phyloP scores from a whole-genome alignment of 1,140 invertebrate species.

The Metopolophium dirhodum region DNA sequence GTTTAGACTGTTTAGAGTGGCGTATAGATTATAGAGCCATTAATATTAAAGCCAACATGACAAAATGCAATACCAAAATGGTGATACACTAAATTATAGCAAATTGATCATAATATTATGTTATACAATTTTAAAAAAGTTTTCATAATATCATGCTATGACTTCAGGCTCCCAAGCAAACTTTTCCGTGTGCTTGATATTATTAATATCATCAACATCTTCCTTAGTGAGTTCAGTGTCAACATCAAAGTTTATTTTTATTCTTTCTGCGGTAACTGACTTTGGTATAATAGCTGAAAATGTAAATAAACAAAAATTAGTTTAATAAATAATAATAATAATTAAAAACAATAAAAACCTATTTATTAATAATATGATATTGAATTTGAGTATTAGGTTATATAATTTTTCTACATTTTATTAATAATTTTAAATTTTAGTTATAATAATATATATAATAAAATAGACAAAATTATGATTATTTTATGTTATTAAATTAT shows the following conservation, averaged over 20 bases:
- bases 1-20: background rate
- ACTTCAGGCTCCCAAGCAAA: slow-evolving; percentile 76
- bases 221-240: slow-evolving; percentile 69
- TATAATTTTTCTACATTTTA: background rate
- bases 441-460: too few relatives aligned
- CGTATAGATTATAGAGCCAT: background rate
- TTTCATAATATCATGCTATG: slow-evolving; percentile 57
- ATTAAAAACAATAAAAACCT: background rate
- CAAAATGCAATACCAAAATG: background rate
- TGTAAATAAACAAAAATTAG: background rate
- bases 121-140: background rate
- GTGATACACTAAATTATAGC: background rate
- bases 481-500: background rate
- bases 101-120: background rate
- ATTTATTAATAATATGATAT: background rate
- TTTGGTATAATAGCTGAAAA: slow-evolving; percentile 75
- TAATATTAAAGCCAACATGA: background rate
- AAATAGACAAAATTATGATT: too few relatives aligned
- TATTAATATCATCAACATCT: slow-evolving; percentile 69
- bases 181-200: slow-evolving; percentile 67
- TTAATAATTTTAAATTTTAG: background rate
- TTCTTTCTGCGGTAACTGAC: slow-evolving; percentile 69
- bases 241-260: slow-evolving; percentile 72
- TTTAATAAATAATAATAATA: background rate
- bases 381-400: slow-evolving; percentile 61